Evolutionary conservation across 2,113 vertebrate species (phyloP).

Genomic region (Rhinoderma darwinii): DNA sequence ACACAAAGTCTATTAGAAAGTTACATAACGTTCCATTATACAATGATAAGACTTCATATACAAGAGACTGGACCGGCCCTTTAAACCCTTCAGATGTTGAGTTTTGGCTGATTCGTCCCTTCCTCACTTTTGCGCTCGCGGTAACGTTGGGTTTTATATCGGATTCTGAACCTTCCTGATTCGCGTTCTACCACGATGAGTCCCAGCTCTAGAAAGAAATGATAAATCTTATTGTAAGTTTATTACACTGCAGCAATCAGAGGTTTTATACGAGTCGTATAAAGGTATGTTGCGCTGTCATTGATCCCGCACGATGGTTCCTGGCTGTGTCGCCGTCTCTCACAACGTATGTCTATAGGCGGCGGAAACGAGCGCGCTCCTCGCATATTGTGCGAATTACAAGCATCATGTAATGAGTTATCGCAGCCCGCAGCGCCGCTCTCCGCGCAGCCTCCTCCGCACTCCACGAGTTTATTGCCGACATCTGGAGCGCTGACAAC

Average conservation of each 20-base stretch:
- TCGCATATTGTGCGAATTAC: neutral
- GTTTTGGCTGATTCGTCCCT: neutral
- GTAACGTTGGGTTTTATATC: neutral
- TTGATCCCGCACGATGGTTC: neutral
- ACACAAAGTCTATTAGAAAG: no score
- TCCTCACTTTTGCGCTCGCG: neutral
- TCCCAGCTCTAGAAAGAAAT: neutral
- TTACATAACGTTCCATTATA: no score
- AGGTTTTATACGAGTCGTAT: slow-evolving; percentile 17
- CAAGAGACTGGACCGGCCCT: no score
- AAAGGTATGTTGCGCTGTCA: neutral
- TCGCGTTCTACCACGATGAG: neutral
- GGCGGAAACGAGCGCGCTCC: neutral
- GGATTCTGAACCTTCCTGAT: neutral
- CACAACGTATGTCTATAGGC: neutral
- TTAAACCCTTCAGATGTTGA: neutral
- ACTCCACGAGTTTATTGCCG: slow-evolving; percentile 44
- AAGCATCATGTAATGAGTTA: neutral
- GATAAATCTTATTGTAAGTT: slow-evolving; percentile 4
- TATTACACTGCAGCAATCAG: slow-evolving; percentile 32
- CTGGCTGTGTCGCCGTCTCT: neutral
- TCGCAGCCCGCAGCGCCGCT: slow-evolving; percentile 6
- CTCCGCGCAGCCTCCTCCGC: neutral
- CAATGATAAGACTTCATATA: no score
- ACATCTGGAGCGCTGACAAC: slow-evolving; percentile 54